Evolutionary conservation across 2,888 invertebrate genomes (phyloP).

Genomic region (Dicyrtomina minuta): DNA sequence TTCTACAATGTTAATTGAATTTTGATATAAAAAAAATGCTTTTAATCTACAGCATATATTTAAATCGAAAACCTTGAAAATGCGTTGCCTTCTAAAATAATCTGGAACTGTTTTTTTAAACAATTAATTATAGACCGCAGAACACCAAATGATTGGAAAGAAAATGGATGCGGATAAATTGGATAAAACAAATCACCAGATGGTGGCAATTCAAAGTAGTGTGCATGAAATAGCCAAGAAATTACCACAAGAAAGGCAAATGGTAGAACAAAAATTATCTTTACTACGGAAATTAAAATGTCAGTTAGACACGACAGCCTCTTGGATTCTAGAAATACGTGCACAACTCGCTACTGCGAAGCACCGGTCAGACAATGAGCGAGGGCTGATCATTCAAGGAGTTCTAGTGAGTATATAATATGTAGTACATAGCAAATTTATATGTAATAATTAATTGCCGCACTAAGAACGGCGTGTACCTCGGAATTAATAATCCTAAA

Average conservation of each 20-base stretch:
- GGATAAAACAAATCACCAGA: conserved; percentile 55
- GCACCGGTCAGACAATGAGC: conserved; percentile 47
- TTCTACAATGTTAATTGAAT: too few relatives aligned
- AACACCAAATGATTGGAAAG: conserved; percentile 62
- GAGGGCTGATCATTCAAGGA: conserved; percentile 32
- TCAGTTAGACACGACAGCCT: conserved; percentile 62
- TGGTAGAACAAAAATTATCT: conserved; percentile 62
- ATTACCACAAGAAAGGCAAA: conserved; percentile 55
- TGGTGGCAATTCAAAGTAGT: conserved; percentile 48
- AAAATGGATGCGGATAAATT: conserved; percentile 60
- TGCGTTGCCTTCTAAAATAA: not conserved
- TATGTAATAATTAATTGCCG: not conserved
- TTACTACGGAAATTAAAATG: conserved; percentile 63
- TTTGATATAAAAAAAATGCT: too few relatives aligned
- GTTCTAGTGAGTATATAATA: conserved; percentile 16
- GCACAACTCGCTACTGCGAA: conserved; percentile 51
- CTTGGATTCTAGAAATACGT: conserved; percentile 60
- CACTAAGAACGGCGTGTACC: too few relatives aligned
- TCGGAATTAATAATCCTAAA: too few relatives aligned
- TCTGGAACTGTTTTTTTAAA: too few relatives aligned
- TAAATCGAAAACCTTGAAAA: not conserved
- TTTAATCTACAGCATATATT: too few relatives aligned
- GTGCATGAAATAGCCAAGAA: conserved; percentile 30
- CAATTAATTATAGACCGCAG: conserved; percentile 50
- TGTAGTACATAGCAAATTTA: not conserved